Evolutionary conservation across 2,113 vertebrate species (phyloP).

Genomic region (Poeciliopsis retropinna): DNA sequence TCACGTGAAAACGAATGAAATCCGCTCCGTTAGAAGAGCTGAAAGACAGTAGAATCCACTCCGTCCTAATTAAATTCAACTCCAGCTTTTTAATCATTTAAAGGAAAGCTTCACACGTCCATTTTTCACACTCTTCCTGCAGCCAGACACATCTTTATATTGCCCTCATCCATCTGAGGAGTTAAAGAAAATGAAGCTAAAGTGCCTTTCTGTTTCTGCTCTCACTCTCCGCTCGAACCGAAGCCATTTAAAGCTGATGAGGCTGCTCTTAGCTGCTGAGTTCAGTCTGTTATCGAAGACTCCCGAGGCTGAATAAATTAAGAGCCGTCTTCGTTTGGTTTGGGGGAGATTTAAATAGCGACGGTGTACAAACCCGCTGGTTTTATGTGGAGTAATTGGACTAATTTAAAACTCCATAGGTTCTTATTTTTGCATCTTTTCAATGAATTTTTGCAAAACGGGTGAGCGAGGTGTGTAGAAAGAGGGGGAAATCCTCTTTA

Average conservation of each 20-base stretch:
- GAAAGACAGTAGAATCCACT: no score
- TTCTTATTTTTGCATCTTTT: neutral
- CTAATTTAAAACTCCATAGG: neutral
- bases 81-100: conserved; percentile 2
- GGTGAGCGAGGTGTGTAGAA: neutral
- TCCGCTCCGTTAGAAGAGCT: neutral
- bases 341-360: conserved; percentile 32
- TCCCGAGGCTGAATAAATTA: conserved; percentile 35
- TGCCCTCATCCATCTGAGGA: conserved; percentile 22
- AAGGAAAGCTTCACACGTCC: neutral
- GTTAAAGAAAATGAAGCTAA: conserved; percentile 33
- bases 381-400: neutral
- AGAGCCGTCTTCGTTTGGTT: conserved; percentile 40
- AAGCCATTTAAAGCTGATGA: conserved; percentile 31
- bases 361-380: neutral
- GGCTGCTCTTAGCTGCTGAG: conserved; percentile 10
- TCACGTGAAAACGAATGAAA: neutral
- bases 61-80: neutral
- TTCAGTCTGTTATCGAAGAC: conserved; percentile 41
- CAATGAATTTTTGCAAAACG: neutral
- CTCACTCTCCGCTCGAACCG: conserved; percentile 14
- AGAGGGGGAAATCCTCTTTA: neutral
- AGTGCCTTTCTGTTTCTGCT: conserved; percentile 21
- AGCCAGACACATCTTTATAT: conserved; percentile 1
- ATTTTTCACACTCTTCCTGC: conserved; percentile 5